Evolutionary conservation across 2,888 invertebrate genomes (phyloP).

Genomic region (Melangyna quadrimaculata): DNA sequence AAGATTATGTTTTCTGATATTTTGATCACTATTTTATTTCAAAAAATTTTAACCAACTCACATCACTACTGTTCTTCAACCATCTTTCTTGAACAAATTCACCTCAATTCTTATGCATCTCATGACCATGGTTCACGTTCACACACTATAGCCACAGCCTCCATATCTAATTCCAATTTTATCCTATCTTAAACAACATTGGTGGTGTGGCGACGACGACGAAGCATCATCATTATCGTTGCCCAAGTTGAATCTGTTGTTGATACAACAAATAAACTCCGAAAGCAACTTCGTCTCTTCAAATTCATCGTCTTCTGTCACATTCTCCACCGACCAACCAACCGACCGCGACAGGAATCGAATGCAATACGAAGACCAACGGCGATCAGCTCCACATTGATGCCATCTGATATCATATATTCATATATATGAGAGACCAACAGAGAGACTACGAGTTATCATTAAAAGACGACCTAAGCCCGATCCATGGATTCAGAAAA

Average conservation of each 20-base stretch:
- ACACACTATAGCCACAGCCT: conserved; percentile 2
- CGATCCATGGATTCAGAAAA: conserved; percentile 11
- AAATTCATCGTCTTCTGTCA: conserved; percentile 45
- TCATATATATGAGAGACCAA: conserved; percentile 1
- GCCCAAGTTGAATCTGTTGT: conserved; percentile 39
- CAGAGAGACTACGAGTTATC: background rate
- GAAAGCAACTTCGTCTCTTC: conserved; percentile 26
- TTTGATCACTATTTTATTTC: background rate
- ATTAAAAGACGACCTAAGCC: background rate
- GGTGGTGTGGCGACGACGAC: conserved; percentile 5
- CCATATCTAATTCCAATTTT: conserved; percentile 31
- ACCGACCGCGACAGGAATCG: too few species aligned
- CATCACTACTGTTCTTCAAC: too few species aligned
- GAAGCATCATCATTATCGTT: conserved; percentile 69
- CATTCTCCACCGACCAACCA: conserved; percentile 19
- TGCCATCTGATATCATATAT: conserved; percentile 52
- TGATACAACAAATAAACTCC: conserved; percentile 58
- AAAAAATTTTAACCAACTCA: too few species aligned
- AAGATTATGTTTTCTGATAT: too few species aligned
- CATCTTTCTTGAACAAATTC: background rate
- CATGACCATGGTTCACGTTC: conserved; percentile 25
- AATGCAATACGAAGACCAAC: too few species aligned
- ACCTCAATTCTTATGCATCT: conserved; percentile 35
- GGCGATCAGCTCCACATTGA: conserved; percentile 47
- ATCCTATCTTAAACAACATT: conserved; percentile 34